phyloP scores from a whole-genome alignment of 2,888 invertebrate genomes.

The Plagodis dolabraria region DNA sequence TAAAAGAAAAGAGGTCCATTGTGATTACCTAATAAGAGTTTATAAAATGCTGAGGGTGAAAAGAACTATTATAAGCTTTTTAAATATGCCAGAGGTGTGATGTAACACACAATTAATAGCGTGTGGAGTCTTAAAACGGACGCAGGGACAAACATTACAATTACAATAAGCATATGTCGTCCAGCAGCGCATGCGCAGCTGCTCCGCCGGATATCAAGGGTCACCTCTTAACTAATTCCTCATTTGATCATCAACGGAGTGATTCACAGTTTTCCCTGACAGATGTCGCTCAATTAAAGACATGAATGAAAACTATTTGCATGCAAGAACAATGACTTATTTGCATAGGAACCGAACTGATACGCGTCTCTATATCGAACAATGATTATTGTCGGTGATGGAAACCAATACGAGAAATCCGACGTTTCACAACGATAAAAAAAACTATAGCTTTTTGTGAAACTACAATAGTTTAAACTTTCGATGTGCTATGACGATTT shows the following conservation, averaged over 20 bases:
- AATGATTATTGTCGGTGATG: constrained; percentile 74
- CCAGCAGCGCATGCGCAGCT: constrained; percentile 58
- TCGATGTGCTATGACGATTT: constrained; percentile 56
- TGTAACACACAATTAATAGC: constrained; percentile 1
- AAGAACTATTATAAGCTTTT: too few relatives aligned
- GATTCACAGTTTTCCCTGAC: constrained; percentile 79
- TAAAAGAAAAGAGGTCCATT: too few relatives aligned
- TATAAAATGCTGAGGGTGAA: too few relatives aligned
- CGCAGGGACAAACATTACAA: constrained; percentile 58
- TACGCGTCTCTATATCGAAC: constrained; percentile 62
- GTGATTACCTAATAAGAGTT: too few relatives aligned
- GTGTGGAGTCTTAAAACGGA: constrained; percentile 44
- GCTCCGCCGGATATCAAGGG: constrained; percentile 77
- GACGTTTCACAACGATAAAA: constrained; percentile 66
- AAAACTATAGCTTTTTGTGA: constrained; percentile 50
- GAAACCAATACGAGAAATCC: constrained; percentile 79
- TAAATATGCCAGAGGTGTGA: background rate
- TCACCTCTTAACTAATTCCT: constrained; percentile 75
- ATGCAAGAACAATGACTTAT: constrained; percentile 72
- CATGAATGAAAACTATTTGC: constrained; percentile 81
- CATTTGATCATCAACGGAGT: constrained; percentile 77
- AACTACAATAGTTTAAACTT: constrained; percentile 60
- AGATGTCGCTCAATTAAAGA: constrained; percentile 79
- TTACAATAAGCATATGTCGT: constrained; percentile 62
- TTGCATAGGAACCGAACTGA: constrained; percentile 69